Evolutionary conservation across 2,888 invertebrate genomes (phyloP).

Genomic region (Drosophila meridionalis): DNA sequence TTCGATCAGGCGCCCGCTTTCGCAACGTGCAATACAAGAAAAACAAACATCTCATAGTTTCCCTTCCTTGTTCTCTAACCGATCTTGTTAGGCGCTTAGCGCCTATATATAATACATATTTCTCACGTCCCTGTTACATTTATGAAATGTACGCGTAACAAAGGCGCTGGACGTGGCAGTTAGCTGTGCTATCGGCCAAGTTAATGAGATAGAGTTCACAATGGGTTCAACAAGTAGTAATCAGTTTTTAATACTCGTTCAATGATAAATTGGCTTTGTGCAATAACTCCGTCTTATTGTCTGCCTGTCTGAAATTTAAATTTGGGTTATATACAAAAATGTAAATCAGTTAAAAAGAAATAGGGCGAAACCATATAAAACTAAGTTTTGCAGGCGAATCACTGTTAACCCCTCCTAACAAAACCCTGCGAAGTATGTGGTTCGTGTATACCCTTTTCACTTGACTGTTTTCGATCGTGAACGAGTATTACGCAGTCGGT

Average conservation of each 20-base stretch:
- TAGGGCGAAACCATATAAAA: neutral
- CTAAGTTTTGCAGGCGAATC: neutral
- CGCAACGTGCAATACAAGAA: conserved; percentile 69
- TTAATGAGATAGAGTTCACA: conserved; percentile 11
- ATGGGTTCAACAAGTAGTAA: conserved; percentile 36
- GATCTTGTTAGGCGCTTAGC: conserved; percentile 69
- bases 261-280: neutral
- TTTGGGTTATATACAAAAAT: neutral
- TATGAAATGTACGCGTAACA: conserved; percentile 69
- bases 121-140: conserved; percentile 72
- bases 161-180: conserved; percentile 26
- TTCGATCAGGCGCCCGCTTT: conserved; percentile 29
- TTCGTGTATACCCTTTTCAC: neutral
- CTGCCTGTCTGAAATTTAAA: neutral
- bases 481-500: conserved; percentile 8
- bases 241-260: conserved; percentile 16
- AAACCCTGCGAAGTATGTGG: neutral
- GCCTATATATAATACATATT: conserved; percentile 45
- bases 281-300: neutral
- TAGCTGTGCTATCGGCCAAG: conserved; percentile 50
- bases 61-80: conserved; percentile 40
- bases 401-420: neutral
- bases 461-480: neutral
- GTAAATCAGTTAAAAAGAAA: neutral
- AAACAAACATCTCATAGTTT: conserved; percentile 68